Percentiles rank a stretch among this genome's conserved stretches.
phyloP scores from a whole-genome alignment of 2,888 invertebrate species.

The Drosophila quinaria region DNA sequence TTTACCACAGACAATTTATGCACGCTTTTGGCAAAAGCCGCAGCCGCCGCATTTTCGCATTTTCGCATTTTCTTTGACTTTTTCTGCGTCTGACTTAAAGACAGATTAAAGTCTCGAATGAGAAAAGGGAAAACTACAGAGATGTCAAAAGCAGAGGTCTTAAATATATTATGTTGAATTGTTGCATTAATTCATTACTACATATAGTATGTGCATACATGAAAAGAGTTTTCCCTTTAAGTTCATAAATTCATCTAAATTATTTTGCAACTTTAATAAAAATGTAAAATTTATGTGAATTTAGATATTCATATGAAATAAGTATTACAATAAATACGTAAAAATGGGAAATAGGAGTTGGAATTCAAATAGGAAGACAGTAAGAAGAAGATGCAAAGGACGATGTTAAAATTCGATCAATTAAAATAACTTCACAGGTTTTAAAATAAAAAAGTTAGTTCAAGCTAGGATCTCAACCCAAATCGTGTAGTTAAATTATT shows the following conservation, averaged over 20 bases:
- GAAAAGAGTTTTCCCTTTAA: neutral
- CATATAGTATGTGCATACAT: neutral
- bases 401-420: too few species aligned
- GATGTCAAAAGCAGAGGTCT: neutral
- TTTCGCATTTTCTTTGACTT: constrained; percentile 46
- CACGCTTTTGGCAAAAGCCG: constrained; percentile 70
- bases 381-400: too few species aligned
- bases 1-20: constrained; percentile 85
- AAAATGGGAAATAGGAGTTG: too few species aligned
- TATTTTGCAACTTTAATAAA: neutral
- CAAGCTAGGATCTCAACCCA: too few species aligned
- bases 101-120: constrained; percentile 33
- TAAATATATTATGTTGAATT: neutral
- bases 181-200: neutral
- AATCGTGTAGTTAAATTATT: too few species aligned
- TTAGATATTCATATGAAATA: too few species aligned
- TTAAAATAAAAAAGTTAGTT: too few species aligned
- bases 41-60: constrained; percentile 38
- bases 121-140: neutral
- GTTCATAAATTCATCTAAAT: neutral
- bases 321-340: too few species aligned
- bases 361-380: too few species aligned
- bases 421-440: too few species aligned
- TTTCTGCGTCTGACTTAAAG: constrained; percentile 48
- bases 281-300: neutral